These are phyloP conservation scores for Ispidina lecontei DNA, from an alignment of 2,797 vertebrate genomes.

Conservation along the genomic window DNA sequence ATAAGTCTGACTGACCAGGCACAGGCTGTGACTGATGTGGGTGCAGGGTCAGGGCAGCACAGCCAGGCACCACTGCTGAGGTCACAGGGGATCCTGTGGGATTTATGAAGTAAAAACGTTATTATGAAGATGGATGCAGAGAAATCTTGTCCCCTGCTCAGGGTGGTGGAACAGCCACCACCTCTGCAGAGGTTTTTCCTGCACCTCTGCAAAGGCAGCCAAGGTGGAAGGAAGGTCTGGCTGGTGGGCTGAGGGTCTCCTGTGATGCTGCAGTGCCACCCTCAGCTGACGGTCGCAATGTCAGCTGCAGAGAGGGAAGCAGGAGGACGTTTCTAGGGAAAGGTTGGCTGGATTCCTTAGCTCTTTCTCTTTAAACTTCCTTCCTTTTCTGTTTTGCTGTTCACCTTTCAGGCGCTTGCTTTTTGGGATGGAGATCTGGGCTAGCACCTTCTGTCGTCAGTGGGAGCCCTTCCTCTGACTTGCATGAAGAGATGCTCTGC, in stretches of 20 bases:
- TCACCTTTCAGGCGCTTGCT: background rate
- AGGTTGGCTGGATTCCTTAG: background rate
- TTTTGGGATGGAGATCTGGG: background rate
- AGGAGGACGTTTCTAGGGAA: background rate
- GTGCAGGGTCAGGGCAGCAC: background rate
- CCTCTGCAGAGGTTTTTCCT: background rate
- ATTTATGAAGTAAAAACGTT: background rate
- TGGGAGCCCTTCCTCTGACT: background rate
- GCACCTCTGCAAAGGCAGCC: background rate
- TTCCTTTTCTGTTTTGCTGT: background rate
- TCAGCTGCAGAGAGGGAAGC: background rate
- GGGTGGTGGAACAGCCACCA: background rate
- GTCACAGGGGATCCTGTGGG: background rate
- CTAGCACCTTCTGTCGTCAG: background rate
- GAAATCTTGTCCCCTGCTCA: background rate
- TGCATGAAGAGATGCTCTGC: background rate
- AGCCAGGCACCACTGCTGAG: background rate
- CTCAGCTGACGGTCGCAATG: background rate
- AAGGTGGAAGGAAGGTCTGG: background rate
- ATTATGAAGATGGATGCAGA: background rate
- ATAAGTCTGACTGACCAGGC: background rate
- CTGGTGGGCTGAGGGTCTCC: background rate
- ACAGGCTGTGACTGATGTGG: background rate
- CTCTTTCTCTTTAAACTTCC: background rate
- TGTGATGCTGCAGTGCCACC: conserved; percentile 24